Conservation (phyloP, 2,797 vertebrate genomes). For the Synaphobranchus kaupii region DNA sequence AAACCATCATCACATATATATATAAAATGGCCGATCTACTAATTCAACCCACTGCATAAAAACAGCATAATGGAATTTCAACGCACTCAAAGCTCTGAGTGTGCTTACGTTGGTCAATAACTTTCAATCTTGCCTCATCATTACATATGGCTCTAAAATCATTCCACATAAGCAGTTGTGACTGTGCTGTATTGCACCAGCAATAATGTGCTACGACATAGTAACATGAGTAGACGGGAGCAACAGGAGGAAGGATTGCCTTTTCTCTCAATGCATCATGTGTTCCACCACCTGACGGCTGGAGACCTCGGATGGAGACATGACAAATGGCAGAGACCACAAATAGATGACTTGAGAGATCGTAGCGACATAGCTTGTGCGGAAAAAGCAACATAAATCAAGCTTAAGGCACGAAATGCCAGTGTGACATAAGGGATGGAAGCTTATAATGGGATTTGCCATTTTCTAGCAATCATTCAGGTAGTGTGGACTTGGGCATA, state of each 20-base stretch:
- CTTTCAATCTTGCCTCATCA: not conserved
- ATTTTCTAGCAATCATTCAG: conserved; percentile 17
- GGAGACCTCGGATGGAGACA: not conserved
- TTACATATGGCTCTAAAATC: not conserved
- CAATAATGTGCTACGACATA: not conserved
- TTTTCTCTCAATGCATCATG: not conserved
- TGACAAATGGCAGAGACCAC: not conserved
- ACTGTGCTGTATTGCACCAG: not conserved
- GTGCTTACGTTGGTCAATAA: not conserved
- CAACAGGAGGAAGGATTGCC: not conserved
- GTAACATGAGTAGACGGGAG: conserved; percentile 18
- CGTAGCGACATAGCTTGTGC: not conserved
- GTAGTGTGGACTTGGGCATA: conserved; percentile 14
- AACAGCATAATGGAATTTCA: not conserved
- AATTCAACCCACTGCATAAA: not conserved
- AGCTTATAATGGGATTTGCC: conserved; percentile 25
- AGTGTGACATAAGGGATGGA: not conserved
- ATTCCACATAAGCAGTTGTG: not conserved
- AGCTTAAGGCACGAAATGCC: conserved; percentile 19
- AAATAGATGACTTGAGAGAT: conserved; percentile 6
- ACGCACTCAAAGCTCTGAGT: not conserved
- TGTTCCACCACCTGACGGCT: conserved; percentile 3
- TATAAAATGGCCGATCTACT: not conserved
- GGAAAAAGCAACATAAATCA: conserved; percentile 22
- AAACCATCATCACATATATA: not conserved